Base-by-base conservation (phyloP, 2,113 vertebrate genomes). In the Azemiops feae region DNA sequence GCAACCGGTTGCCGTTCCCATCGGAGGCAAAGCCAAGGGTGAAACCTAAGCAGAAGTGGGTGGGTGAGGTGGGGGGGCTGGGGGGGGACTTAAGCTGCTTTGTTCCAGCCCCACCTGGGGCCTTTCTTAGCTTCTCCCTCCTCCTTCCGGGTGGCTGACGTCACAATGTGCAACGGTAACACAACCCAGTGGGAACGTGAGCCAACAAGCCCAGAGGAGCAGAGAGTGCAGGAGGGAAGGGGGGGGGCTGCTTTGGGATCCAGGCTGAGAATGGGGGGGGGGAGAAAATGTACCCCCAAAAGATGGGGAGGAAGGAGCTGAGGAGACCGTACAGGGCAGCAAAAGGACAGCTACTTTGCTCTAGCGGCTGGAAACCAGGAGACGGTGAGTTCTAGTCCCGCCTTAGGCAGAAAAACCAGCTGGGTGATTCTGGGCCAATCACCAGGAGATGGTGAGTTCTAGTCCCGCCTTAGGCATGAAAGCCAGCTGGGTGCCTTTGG, bases 201-300 rank as follows among this genome's bases (percentile, higher is more conserved):
- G 92, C 23, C 93, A 95, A 93, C 9, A 93, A 64, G 81, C 95
- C 94, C 94, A 90, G 7, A 91, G 91, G 81, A 94, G 91, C 45
- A 94, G 92, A 27, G 20, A 4, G 8, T 5, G 12, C 30, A 5
- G 34, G 54, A 0, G 45, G 20, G 3, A 5, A 50, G 3, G 27
- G 23, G 12, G 58, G 30, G 64, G 11, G 30, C 60, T 64, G 30
- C 30, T 34, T 69, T 69, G 86, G 54, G 30, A 12, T n/a, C 20
- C 45, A 30, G 23, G n/a, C 52, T 45, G 54, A 6, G 39, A 47
- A 6, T 14, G 34, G 34, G 27, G 11, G 3, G 85, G 9, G 3
- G 27, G 4, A 12, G 27, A 16, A 30, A 20, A 34, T n/a, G 16
- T 39, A 45, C 81, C 81, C 81, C 22, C 16, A 23, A 6, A 85